phyloP scores from a whole-genome alignment of 1,140 invertebrate genomes.

The Drosophila miranda region DNA sequence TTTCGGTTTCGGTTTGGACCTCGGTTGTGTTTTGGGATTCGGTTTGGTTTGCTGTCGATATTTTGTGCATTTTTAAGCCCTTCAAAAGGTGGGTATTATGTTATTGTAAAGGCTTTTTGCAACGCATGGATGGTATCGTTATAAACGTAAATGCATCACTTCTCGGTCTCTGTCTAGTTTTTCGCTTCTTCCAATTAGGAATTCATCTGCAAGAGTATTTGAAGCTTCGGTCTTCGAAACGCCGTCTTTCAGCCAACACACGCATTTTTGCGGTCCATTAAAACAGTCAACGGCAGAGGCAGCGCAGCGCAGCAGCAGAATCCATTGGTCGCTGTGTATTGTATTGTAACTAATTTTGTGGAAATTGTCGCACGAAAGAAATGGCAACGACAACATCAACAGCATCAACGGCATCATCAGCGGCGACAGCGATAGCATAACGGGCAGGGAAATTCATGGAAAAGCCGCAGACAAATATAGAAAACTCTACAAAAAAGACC shows the following conservation, averaged over 20 bases:
- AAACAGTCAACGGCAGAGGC: conserved; percentile 39
- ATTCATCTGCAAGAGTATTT: no score
- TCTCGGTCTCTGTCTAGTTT: no score
- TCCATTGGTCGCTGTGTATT: background rate
- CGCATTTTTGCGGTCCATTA: conserved; percentile 76
- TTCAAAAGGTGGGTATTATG: no score
- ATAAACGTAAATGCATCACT: no score
- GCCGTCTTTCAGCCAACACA: conserved; percentile 46
- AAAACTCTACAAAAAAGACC: conserved; percentile 73
- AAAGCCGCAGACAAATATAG: conserved; percentile 62
- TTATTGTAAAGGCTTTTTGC: no score
- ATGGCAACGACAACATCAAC: conserved; percentile 8
- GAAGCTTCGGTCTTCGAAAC: no score
- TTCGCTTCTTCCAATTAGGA: no score
- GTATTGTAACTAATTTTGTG: conserved; percentile 35
- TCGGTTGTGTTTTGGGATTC: conserved; percentile 27
- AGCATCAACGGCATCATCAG: background rate
- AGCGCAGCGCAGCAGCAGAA: no score
- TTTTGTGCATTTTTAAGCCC: conserved; percentile 12
- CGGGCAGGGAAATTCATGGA: conserved; percentile 61
- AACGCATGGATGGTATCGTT: conserved; percentile 8
- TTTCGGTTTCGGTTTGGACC: conserved; percentile 34
- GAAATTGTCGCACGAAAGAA: conserved; percentile 35
- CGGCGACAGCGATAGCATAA: background rate
- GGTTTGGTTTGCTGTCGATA: conserved; percentile 45